phyloP scores from a whole-genome alignment of 2,113 vertebrate species.

The Brienomyrus brachyistius region DNA sequence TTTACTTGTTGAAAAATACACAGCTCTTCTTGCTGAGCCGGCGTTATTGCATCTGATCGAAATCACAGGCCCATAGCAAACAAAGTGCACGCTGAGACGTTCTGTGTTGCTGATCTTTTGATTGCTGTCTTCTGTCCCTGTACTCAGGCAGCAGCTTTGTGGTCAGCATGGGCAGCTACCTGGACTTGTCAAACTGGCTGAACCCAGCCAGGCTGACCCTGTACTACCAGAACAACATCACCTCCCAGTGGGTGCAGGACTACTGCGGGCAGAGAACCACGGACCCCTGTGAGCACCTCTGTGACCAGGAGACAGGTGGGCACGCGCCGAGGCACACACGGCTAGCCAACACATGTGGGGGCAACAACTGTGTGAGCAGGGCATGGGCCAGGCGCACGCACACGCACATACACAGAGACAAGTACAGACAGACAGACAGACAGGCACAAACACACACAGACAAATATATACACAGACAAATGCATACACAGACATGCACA shows the following conservation, averaged over 20 bases:
- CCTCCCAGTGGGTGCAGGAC: conserved; percentile 86
- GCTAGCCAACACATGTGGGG: background rate
- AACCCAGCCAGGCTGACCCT: conserved; percentile 92
- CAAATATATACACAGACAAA: background rate
- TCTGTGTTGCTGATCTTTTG: background rate
- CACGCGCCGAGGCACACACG: background rate
- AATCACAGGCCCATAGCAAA: background rate
- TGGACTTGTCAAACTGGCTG: conserved; percentile 95
- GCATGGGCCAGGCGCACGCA: background rate
- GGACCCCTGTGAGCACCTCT: conserved; percentile 91
- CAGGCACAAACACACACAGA: background rate
- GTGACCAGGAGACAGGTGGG: conserved; percentile 85
- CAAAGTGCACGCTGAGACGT: background rate
- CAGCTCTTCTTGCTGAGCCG: background rate
- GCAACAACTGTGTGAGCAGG: background rate
- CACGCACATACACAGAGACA: background rate
- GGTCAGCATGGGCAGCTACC: conserved; percentile 87
- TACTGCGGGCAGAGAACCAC: conserved; percentile 90
- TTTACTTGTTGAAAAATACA: background rate
- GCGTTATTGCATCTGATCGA: background rate
- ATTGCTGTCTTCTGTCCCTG: background rate
- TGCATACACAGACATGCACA: background rate
- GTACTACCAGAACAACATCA: conserved; percentile 91
- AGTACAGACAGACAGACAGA: background rate
- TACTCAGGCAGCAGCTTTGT: conserved; percentile 90